Conservation (phyloP, 23 tunicate species). For the Trididemnum miniatum region DNA sequence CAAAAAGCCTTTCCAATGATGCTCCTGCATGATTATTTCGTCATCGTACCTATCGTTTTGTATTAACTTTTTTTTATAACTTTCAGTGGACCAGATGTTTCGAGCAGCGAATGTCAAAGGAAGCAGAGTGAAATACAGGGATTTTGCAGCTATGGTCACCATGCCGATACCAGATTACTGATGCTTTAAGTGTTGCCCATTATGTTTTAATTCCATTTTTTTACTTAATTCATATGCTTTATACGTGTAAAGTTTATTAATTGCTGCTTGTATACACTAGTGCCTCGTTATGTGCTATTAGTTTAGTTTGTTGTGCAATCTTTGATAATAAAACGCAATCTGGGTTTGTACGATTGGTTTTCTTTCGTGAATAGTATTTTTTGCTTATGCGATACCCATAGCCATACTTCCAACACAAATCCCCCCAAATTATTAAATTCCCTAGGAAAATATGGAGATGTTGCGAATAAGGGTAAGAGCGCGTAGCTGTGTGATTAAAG, state of each 20-base stretch:
- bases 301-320: background rate
- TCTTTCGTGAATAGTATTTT: too few relatives aligned
- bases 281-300: background rate
- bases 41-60: too few relatives aligned
- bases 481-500: too few relatives aligned
- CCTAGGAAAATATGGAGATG: too few relatives aligned
- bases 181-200: background rate
- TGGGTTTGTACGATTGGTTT: too few relatives aligned
- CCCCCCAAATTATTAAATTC: too few relatives aligned
- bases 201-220: background rate
- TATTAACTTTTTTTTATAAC: background rate
- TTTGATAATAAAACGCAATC: background rate
- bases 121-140: conserved; percentile 48
- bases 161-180: conserved; percentile 85
- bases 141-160: conserved; percentile 67
- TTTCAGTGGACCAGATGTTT: conserved; percentile 88
- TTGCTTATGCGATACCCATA: too few relatives aligned
- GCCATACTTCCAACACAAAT: too few relatives aligned
- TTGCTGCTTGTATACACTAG: background rate
- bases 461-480: too few relatives aligned
- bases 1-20: too few relatives aligned
- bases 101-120: conserved; percentile 69
- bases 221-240: conserved; percentile 14
- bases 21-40: too few relatives aligned
- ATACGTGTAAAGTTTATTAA: too few relatives aligned